Evolutionary conservation across 2,797 vertebrate species (phyloP).

Genomic region (Lepidocolaptes lacrymiger): DNA sequence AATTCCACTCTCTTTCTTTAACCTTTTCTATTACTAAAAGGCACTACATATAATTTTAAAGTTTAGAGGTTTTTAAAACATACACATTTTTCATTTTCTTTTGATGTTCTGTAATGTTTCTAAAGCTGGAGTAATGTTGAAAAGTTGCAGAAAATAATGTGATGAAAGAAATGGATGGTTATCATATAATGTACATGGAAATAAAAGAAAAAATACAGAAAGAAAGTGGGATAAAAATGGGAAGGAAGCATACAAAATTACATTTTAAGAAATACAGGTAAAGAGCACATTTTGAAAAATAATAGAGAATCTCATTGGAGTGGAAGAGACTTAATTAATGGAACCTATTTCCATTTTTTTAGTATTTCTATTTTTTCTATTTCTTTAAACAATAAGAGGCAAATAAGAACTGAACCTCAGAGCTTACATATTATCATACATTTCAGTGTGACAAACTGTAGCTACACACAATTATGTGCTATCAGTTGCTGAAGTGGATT

Average conservation of each 20-base stretch:
- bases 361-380: background rate
- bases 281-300: background rate
- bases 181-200: background rate
- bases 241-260: background rate
- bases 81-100: background rate
- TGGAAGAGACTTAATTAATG: background rate
- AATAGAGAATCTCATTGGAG: background rate
- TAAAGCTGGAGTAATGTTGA: background rate
- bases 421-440: background rate
- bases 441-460: background rate
- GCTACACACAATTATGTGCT: background rate
- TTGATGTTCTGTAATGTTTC: background rate
- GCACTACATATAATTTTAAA: background rate
- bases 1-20: background rate
- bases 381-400: background rate
- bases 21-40: background rate
- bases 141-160: constrained; percentile 7
- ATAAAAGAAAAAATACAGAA: background rate
- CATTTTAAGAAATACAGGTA: background rate
- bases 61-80: background rate
- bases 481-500: constrained; percentile 6
- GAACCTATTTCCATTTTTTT: background rate
- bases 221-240: background rate
- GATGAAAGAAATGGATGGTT: background rate
- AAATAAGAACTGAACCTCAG: background rate